Conservation (phyloP, 2,888 invertebrate species). For the Hipparchia semele region DNA sequence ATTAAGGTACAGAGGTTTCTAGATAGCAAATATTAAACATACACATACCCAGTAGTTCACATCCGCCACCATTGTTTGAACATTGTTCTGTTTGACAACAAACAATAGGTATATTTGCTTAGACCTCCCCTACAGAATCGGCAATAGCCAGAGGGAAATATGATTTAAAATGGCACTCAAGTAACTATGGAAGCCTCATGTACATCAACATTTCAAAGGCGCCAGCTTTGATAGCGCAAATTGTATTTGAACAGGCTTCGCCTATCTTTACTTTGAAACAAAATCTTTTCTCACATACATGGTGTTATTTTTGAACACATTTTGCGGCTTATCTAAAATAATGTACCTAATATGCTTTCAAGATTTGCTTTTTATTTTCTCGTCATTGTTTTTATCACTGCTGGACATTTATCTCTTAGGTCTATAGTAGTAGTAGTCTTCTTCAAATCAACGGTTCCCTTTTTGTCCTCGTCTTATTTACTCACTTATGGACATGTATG, state of each 20-base stretch:
- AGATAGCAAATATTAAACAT: slow-evolving; percentile 21
- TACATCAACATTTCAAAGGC: slow-evolving; percentile 21
- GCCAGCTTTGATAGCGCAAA: slow-evolving; percentile 7
- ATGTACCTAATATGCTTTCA: too few species aligned
- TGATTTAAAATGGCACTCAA: slow-evolving; percentile 34
- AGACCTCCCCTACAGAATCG: slow-evolving; percentile 23
- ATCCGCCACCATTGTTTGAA: slow-evolving; percentile 29
- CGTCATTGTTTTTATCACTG: too few species aligned
- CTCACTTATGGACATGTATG: too few species aligned
- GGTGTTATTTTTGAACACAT: neutral
- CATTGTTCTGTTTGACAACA: slow-evolving; percentile 26
- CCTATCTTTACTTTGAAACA: slow-evolving; percentile 9
- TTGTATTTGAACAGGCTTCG: slow-evolving; percentile 21
- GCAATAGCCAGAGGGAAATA: slow-evolving; percentile 15
- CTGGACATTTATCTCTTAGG: too few species aligned
- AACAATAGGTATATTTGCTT: slow-evolving; percentile 32
- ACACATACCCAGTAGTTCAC: slow-evolving; percentile 23
- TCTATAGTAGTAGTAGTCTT: too few species aligned
- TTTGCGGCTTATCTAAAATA: too few species aligned
- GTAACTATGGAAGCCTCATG: slow-evolving; percentile 27
- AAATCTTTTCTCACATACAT: neutral
- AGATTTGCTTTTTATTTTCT: too few species aligned
- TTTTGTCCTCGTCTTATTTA: too few species aligned
- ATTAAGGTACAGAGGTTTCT: slow-evolving; percentile 12
- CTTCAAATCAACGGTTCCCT: too few species aligned